These are phyloP conservation scores for Cyphomyrus discorhynchus DNA, from an alignment of 2,113 vertebrate genomes.

Conservation along the genomic window DNA sequence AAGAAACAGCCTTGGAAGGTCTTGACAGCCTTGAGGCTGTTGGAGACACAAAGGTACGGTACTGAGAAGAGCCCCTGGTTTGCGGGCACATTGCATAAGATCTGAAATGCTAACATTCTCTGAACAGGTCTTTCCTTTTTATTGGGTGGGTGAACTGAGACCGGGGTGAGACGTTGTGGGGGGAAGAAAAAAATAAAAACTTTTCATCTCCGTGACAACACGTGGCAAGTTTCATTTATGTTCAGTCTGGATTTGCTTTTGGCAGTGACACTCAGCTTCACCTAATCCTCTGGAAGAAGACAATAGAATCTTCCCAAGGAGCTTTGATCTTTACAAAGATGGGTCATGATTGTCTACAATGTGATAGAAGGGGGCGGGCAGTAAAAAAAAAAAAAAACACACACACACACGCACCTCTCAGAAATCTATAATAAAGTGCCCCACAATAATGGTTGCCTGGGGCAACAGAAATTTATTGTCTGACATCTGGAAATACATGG, in stretches of 20 bases:
- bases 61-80: conserved; percentile 39
- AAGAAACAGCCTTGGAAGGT: background rate
- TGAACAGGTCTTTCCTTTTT: conserved; percentile 55
- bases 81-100: conserved; percentile 52
- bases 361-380: background rate
- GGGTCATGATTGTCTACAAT: background rate
- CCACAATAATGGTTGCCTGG: conserved; percentile 3
- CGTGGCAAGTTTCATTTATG: background rate
- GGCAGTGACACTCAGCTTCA: background rate
- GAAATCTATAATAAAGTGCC: background rate
- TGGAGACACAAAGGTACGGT: conserved; percentile 37
- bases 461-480: background rate
- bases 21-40: conserved; percentile 36
- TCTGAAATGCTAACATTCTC: conserved; percentile 58
- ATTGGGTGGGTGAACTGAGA: conserved; percentile 35
- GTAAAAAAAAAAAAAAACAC: too few species aligned
- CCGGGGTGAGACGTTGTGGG: conserved; percentile 19
- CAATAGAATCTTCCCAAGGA: background rate
- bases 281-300: background rate
- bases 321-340: conserved; percentile 12
- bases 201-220: conserved; percentile 28
- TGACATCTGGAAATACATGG: background rate
- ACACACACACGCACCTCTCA: background rate
- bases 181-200: conserved; percentile 29
- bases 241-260: conserved; percentile 4